A percentile compares a stretch with the other conserved stretches of the same genome.
phyloP scores from a whole-genome alignment of 2,888 invertebrate genomes.

The Mythimna vitellina region DNA sequence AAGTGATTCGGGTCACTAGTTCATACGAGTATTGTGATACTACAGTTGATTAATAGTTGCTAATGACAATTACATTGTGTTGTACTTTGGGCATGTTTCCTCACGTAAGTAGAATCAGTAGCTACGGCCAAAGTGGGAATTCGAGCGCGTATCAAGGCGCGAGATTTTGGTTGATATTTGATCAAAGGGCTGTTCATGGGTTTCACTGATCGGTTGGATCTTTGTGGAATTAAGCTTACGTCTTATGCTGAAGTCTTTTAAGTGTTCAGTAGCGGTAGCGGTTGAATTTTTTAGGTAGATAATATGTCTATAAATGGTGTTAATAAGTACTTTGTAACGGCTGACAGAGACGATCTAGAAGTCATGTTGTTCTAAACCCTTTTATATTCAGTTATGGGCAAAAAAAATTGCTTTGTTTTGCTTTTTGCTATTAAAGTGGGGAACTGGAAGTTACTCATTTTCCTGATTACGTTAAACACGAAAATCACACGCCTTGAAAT shows the following conservation, averaged over 20 bases:
- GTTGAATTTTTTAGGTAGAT: not conserved
- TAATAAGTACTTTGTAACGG: not conserved
- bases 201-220: not conserved
- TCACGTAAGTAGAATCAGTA: not conserved
- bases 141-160: not conserved
- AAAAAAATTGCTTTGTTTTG: not conserved
- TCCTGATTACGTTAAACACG: too few species aligned
- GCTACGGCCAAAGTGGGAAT: constrained; percentile 6
- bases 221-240: not conserved
- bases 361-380: too few species aligned
- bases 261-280: not conserved
- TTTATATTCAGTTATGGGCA: not conserved
- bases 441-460: not conserved
- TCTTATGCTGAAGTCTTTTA: not conserved
- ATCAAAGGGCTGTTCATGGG: not conserved
- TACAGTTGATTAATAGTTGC: constrained; percentile 43
- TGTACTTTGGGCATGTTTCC: not conserved
- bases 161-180: not conserved
- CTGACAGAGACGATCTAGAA: not conserved
- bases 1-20: constrained; percentile 59
- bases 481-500: not conserved
- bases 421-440: too few species aligned
- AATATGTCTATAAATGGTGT: not conserved
- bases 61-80: constrained; percentile 44
- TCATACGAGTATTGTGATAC: constrained; percentile 16